phyloP scores from a whole-genome alignment of 2,113 vertebrate species.

The Romanogobio albipinnatus region DNA sequence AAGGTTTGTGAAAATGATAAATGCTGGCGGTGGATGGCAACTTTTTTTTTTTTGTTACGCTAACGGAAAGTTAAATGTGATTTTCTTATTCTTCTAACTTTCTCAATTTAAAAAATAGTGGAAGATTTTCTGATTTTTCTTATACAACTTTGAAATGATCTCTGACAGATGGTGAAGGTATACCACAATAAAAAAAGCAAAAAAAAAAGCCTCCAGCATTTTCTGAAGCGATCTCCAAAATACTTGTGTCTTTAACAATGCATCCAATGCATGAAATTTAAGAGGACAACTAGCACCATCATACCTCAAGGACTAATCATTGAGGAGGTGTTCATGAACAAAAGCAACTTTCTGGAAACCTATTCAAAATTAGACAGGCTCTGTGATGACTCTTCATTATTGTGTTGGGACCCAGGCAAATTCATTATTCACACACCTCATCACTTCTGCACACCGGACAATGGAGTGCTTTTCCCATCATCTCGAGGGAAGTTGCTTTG shows the following conservation, averaged over 20 bases:
- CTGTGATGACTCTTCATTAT: not conserved
- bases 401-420: constrained; percentile 26
- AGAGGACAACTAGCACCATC: not conserved
- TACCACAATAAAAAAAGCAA: too few species aligned
- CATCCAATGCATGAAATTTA: not conserved
- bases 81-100: too few species aligned
- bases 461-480: constrained; percentile 39
- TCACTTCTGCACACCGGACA: constrained; percentile 38
- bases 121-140: too few species aligned
- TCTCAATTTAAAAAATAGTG: too few species aligned
- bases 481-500: constrained; percentile 7
- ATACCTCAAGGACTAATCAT: constrained; percentile 8
- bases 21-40: too few species aligned
- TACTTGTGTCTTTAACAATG: not conserved
- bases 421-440: constrained; percentile 56
- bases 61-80: too few species aligned
- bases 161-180: too few species aligned
- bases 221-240: not conserved
- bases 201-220: too few species aligned
- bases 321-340: not conserved
- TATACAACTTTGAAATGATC: too few species aligned
- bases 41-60: too few species aligned
- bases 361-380: not conserved
- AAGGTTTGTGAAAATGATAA: not conserved
- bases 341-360: not conserved